Evolutionary conservation across 1,140 invertebrate genomes (phyloP).

Genomic region (Eriosoma lanigerum): DNA sequence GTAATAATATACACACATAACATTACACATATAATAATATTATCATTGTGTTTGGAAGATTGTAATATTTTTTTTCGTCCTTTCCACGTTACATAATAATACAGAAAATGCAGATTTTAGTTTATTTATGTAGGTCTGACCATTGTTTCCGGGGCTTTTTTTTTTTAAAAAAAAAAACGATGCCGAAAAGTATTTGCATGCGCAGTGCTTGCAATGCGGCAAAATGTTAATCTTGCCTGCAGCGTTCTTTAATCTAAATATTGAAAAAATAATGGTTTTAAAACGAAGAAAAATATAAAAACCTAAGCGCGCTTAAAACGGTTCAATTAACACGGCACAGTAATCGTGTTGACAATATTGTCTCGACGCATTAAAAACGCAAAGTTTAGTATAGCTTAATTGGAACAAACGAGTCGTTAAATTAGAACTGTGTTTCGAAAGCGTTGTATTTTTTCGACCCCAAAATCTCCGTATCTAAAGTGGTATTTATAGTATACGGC

Average conservation of each 20-base stretch:
- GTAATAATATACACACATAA: slow-evolving; percentile 27
- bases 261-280: neutral
- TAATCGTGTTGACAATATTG: slow-evolving; percentile 13
- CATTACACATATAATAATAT: neutral
- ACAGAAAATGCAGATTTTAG: slow-evolving; percentile 49
- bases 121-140: slow-evolving; percentile 46
- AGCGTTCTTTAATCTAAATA: neutral
- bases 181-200: slow-evolving; percentile 40
- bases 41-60: slow-evolving; percentile 47
- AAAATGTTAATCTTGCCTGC: neutral
- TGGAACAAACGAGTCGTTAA: slow-evolving; percentile 52
- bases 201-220: neutral
- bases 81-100: slow-evolving; percentile 1
- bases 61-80: slow-evolving; percentile 28
- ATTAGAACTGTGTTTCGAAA: slow-evolving; percentile 40
- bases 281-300: too few species aligned
- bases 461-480: slow-evolving; percentile 25
- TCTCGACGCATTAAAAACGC: slow-evolving; percentile 13
- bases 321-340: slow-evolving; percentile 11
- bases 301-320: neutral
- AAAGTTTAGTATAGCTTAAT: slow-evolving; percentile 34
- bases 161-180: too few species aligned
- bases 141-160: slow-evolving; percentile 49
- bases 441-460: slow-evolving; percentile 27
- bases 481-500: slow-evolving; percentile 36